Conservation (phyloP, 2,113 vertebrate species). For the Cricetomys ansorgei region DNA sequence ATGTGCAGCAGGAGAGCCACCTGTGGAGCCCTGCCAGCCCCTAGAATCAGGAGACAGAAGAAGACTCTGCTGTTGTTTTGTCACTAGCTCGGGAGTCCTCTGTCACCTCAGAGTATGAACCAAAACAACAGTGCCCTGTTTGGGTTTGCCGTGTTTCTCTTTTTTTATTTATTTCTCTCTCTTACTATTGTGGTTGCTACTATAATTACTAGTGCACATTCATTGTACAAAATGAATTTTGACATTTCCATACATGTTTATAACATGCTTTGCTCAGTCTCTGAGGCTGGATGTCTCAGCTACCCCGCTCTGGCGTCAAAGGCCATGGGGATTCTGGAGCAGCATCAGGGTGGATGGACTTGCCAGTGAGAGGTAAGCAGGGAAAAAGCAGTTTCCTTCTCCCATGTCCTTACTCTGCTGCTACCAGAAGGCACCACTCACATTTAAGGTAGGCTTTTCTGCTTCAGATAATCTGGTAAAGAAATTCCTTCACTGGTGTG, state of each 20-base stretch:
- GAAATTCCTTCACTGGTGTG: background rate
- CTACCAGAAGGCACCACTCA: background rate
- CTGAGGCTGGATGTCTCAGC: background rate
- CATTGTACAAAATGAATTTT: background rate
- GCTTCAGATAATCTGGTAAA: background rate
- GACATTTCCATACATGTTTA: background rate
- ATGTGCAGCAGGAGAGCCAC: background rate
- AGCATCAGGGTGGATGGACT: background rate
- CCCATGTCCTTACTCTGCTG: background rate
- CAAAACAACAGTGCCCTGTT: background rate
- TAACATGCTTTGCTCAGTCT: background rate
- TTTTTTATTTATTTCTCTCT: background rate
- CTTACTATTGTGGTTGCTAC: background rate
- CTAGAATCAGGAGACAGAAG: background rate
- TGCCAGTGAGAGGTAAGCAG: background rate
- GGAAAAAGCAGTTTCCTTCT: background rate
- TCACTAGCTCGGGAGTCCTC: background rate
- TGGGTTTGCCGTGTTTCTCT: background rate
- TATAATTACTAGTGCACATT: background rate
- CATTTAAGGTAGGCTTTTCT: background rate
- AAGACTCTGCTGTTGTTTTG: background rate
- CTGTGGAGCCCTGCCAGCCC: background rate
- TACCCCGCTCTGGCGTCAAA: no score
- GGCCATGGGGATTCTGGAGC: background rate
- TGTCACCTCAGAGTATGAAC: background rate